Evolutionary conservation across 1,140 invertebrate species (phyloP).

Genomic region (Temnothorax longispinosus): DNA sequence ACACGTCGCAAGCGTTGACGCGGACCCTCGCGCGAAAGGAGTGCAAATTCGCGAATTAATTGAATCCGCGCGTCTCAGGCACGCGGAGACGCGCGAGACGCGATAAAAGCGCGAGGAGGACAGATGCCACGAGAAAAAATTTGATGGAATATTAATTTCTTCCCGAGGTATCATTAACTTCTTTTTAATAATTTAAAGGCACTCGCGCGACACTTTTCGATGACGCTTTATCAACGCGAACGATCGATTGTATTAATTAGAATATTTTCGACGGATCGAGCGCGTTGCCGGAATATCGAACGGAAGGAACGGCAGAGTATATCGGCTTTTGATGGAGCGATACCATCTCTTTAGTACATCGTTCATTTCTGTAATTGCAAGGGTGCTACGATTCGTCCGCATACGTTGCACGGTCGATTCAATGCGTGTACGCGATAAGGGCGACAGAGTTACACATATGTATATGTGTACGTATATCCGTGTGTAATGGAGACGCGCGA

Average conservation of each 20-base stretch:
- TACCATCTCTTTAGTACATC: slow-evolving; percentile 13
- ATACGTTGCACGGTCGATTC: slow-evolving; percentile 42
- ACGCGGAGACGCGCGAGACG: not conserved
- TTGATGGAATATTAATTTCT: not conserved
- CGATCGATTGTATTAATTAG: slow-evolving; percentile 8
- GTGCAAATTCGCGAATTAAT: slow-evolving; percentile 44
- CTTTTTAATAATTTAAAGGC: not conserved
- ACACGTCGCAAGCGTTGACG: slow-evolving; percentile 8
- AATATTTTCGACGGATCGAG: not conserved
- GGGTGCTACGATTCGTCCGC: slow-evolving; percentile 1
- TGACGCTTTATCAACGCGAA: not conserved
- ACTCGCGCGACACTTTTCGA: not conserved
- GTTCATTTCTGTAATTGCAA: slow-evolving; percentile 46
- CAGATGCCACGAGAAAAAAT: too few relatives aligned
- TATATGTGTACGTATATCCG: not conserved
- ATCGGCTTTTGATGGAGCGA: slow-evolving; percentile 8
- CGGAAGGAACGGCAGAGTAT: not conserved
- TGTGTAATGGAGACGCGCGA: slow-evolving; percentile 37
- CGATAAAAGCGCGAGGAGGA: not conserved
- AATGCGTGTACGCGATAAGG: slow-evolving; percentile 56
- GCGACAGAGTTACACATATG: slow-evolving; percentile 1
- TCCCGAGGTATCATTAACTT: not conserved
- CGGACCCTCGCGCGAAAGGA: not conserved
- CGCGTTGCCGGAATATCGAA: not conserved
- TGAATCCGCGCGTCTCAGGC: slow-evolving; percentile 9